Base-by-base conservation (phyloP, 2,797 vertebrate species). In the Tragopan temminckii region DNA sequence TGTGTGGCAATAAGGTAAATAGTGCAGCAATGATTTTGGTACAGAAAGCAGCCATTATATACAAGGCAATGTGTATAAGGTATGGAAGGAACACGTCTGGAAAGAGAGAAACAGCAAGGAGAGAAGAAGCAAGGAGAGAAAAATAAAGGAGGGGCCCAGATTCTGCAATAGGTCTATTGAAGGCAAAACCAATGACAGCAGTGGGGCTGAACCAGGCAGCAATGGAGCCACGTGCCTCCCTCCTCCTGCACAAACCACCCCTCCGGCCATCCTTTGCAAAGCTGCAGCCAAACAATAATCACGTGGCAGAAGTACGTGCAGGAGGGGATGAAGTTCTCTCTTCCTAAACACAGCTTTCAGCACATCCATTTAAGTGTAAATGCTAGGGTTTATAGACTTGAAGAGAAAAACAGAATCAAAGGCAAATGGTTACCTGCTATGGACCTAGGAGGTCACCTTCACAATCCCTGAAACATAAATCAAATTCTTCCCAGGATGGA, bases 291-390 rank as follows among this genome's bases (percentile, higher is more conserved):
- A 95, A 94, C 93, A 94, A 82, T 80, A 82, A 90, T 61, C 61
- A 67, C 15, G 3, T 64, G 81, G 57, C 85, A 72, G 31, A 92
- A 87, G 69, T 66, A 83, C 1, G 0, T 91, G 86, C 82, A 91
- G 81, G 62, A 92, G 66, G 45, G 76, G 78, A 74, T 90, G 67
- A 89, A 82, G 71, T 76, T 95, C 80, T 88, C 80, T 88, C 79
- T 75, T 80, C 84, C 89, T 64, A 94, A 93, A 95, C 46, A 70
- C 66, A 95, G 87, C 91, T 91, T 83, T 83, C 87, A 79, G 94
- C 79, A 89, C 46, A 61, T 31, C 35, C 50, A 80, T 85, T 89
- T 85, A 69, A 80, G 89, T 92, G 46, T 45, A 87, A 92, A 66
- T 92, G 69, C 69, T 75, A 69, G 76, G 76, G 79, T 76, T 93